phyloP scores from a whole-genome alignment of 37 sponge, comb jelly and placozoan genomes.

The Sycon ciliatum region DNA sequence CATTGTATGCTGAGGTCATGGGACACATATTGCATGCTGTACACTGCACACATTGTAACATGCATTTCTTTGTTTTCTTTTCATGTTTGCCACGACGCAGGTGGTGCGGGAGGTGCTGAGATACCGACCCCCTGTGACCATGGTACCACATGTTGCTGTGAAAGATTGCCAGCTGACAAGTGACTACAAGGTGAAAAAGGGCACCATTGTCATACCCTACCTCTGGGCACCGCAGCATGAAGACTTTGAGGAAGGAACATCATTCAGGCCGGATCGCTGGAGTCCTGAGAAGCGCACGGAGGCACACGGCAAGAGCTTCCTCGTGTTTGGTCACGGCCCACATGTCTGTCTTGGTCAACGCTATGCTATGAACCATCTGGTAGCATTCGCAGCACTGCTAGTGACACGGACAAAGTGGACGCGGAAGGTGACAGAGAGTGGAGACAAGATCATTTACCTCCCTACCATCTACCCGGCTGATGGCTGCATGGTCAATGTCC shows the following conservation, averaged over 20 bases:
- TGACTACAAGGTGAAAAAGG: conserved; percentile 10
- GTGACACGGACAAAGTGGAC: background rate
- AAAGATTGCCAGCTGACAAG: background rate
- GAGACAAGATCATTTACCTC: background rate
- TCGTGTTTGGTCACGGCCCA: conserved; percentile 27
- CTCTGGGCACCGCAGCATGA: conserved; percentile 1
- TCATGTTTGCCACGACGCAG: background rate
- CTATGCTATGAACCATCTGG: conserved; percentile 18
- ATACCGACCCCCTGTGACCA: conserved; percentile 17
- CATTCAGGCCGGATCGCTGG: conserved; percentile 32
- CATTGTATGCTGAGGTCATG: too few species aligned
- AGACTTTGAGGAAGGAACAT: conserved; percentile 10
- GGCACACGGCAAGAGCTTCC: conserved; percentile 1
- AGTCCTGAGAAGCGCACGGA: conserved; percentile 17
- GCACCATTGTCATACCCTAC: conserved; percentile 18
- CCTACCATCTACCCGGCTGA: conserved; percentile 21
- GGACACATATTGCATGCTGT: too few species aligned
- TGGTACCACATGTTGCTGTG: background rate
- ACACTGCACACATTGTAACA: too few species aligned
- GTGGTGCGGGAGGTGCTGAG: conserved; percentile 28
- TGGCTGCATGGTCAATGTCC: conserved; percentile 24
- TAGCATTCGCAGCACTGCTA: background rate
- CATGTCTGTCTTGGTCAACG: conserved; percentile 21
- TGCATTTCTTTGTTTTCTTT: background rate
- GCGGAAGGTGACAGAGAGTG: background rate